Evolutionary conservation across 2,888 invertebrate species (phyloP), one percentile per base, ranked within the genome.

Genomic region (Platycnemis pennipes): DNA sequence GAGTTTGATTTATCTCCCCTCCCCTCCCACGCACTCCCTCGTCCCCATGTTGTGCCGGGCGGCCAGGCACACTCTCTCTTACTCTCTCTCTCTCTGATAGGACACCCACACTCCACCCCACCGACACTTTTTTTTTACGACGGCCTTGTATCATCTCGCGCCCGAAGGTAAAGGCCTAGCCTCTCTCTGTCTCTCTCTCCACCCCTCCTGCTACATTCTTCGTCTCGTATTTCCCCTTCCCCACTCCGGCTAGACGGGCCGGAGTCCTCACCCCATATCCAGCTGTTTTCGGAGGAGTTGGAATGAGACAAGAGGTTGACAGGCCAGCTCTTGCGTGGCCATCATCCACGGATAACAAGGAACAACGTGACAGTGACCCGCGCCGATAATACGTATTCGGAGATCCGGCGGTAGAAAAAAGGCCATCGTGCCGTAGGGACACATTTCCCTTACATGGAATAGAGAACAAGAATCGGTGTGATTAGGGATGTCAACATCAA

Each of bases 31-130:
- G n/a, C 44, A n/a, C 26, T 7, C 69, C 69, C 69, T n/a, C 26
- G 77, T n/a, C 11, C 26, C 63, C 45, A 8, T 26, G 63, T n/a
- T 69, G 63, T 37, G 44, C 44, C 8, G 46, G 11, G 87, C 46
- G 11, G n/a, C 77, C 37, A 11, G 44, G 87, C 91, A n/a, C n/a
- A n/a, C n/a, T n/a, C n/a, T n/a, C n/a, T n/a, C n/a, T n/a, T n/a
- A n/a, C n/a, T n/a, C n/a, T n/a, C n/a, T n/a, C n/a, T n/a, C 44
- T 69, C 91, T 91, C 63, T 63, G 91, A 91, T 69, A 91, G 91
- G 91, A 26, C 63, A 63, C 63, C 44, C 44, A 26, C 91, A 13
- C 44, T 31, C 13, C 46, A 22, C 49, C 49, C 13, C 53, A 13
- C 88, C 19, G 37, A 53, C 26, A 3, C 5, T 56, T 89, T 89